Conservation (phyloP, 2,113 vertebrate species). For the Platichthys flesus region DNA sequence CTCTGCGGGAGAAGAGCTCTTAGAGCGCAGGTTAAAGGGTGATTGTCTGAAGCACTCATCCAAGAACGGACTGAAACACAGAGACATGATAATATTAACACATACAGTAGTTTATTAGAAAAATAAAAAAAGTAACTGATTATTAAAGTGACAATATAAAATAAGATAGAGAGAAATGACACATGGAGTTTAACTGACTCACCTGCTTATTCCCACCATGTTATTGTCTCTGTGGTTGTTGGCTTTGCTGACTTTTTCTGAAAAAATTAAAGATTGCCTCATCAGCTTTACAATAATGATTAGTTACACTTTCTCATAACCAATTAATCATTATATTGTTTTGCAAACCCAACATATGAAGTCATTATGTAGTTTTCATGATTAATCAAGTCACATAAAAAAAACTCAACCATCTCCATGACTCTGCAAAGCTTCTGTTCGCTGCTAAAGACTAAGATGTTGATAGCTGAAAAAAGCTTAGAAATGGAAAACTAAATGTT, state of each 20-base stretch:
- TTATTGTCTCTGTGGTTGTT: constrained; percentile 93
- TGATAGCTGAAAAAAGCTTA: background rate
- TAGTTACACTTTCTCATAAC: background rate
- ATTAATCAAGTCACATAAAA: background rate
- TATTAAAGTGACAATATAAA: background rate
- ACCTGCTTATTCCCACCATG: constrained; percentile 92
- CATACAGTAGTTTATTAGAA: background rate
- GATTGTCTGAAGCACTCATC: constrained; percentile 99
- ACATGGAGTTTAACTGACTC: constrained; percentile 46
- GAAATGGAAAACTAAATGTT: background rate
- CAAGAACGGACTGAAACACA: constrained; percentile 90
- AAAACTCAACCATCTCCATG: background rate
- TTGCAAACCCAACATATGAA: no score
- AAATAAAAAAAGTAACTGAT: background rate
- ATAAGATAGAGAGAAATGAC: background rate
- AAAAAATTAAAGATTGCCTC: constrained; percentile 14
- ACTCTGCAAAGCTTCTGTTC: background rate
- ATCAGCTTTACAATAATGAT: background rate
- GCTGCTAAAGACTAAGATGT: background rate
- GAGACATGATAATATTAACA: background rate
- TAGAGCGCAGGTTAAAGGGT: constrained; percentile 93
- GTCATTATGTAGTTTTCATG: no score
- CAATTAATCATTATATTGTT: no score
- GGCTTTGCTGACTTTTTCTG: constrained; percentile 99
- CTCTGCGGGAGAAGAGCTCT: constrained; percentile 91